Base-by-base conservation (phyloP, 2,888 invertebrate species). In the Agriotes lineatus region DNA sequence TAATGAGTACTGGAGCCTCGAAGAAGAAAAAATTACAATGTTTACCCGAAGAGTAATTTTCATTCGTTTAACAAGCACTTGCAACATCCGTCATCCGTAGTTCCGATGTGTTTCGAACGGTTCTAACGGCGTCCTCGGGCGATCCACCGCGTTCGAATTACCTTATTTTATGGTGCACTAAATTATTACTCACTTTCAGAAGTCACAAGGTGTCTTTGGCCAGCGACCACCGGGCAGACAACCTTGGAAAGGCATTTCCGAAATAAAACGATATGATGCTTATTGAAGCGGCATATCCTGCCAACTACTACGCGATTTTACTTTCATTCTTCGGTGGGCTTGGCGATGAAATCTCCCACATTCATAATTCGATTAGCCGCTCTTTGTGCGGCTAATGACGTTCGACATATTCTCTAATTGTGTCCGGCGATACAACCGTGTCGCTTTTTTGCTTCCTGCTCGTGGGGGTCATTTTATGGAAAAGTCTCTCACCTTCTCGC, bases 161-260 rank as follows among this genome's bases (percentile, higher is more conserved):
- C 18, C 42, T 42, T 42, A 37, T 37, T 37, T 14, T n/a, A 50
- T 19, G 22, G n/a, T 14, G 1, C 14, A 52, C 33, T 54, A 30
- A 9, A 56, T 22, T 54, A 42, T 39, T 12, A n/a, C 12, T 25
- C 19, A 57, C 37, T 39, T 48, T 48, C 48, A 16, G 48, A 20
- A 48, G 20, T 9, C 35, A 4, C 7, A 37, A 56, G 37, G 42
- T 50, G 33, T 33, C 30, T 30, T 59, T 25, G 18, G 45, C 45
- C 39, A 14, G 33, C n/a, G n/a, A 54, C 4, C 44, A 30, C 22
- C 16, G n/a, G 18, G 19, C 39, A 59, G 45, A 44, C 61, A 61
- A 50, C 61, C 61, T 61, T 61, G 61, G 61, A 50, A 61, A 50
- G 50, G 30, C 14, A 50, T 50, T 35, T 61, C 61, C 61, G 37